Conservation (phyloP, 2,888 invertebrate species). For the Trisateles emortualis region DNA sequence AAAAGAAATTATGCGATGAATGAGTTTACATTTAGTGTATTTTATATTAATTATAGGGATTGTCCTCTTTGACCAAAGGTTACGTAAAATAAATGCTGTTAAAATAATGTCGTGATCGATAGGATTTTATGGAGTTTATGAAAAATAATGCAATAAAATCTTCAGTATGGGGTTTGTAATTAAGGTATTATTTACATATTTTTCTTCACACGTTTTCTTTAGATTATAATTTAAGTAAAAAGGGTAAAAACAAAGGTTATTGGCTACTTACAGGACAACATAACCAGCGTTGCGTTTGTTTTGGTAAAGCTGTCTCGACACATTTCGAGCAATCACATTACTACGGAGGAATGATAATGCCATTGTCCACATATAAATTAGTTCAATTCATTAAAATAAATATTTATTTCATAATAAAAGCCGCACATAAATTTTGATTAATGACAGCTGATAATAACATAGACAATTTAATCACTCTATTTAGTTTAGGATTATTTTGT, state of each 20-base stretch:
- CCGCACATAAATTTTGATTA: constrained; percentile 48
- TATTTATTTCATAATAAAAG: constrained; percentile 63
- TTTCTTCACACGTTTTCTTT: neutral
- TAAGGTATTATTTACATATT: too few species aligned
- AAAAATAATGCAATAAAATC: neutral
- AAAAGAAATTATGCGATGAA: too few species aligned
- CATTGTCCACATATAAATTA: constrained; percentile 52
- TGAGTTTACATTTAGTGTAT: too few species aligned
- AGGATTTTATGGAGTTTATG: neutral
- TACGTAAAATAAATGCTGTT: constrained; percentile 17
- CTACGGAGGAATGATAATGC: constrained; percentile 79
- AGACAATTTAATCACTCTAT: neutral
- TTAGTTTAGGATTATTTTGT: neutral
- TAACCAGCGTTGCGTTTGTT: constrained; percentile 89
- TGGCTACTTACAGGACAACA: constrained; percentile 89
- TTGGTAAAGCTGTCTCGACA: constrained; percentile 75
- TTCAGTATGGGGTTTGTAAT: neutral
- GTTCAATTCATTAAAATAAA: constrained; percentile 31
- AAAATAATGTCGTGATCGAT: neutral
- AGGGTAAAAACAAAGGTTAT: constrained; percentile 12
- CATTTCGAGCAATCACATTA: constrained; percentile 70
- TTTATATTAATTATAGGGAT: neutral
- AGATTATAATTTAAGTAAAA: neutral
- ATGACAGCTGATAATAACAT: constrained; percentile 31
- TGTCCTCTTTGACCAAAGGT: constrained; percentile 1